phyloP scores from a whole-genome alignment of 92 coral and sea anemone genomes.

The Paramuricea clavata region DNA sequence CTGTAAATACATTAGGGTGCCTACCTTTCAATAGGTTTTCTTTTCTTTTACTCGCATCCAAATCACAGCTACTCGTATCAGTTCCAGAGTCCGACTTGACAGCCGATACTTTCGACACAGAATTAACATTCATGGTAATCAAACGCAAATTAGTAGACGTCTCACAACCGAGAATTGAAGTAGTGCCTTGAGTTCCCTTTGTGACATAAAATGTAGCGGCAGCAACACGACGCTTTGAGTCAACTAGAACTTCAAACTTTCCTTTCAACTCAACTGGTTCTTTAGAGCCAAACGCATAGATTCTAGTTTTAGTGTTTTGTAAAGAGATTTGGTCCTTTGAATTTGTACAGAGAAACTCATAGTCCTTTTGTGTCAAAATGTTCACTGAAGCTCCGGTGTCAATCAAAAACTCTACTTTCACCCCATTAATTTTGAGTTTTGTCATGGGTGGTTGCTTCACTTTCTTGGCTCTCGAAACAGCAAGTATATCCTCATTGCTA shows the following conservation, averaged over 20 bases:
- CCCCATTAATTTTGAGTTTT: slow-evolving; percentile 13
- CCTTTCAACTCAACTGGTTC: slow-evolving; percentile 44
- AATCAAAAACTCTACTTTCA: slow-evolving; percentile 16
- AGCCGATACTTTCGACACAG: slow-evolving; percentile 17
- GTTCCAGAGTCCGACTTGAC: neutral
- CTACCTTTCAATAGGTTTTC: slow-evolving; percentile 1
- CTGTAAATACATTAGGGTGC: slow-evolving; percentile 36
- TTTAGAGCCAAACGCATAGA: slow-evolving; percentile 15
- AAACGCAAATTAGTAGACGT: slow-evolving; percentile 33
- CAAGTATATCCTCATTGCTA: slow-evolving; percentile 29
- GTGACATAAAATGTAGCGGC: slow-evolving; percentile 54
- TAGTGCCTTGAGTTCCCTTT: slow-evolving; percentile 19
- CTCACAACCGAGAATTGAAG: slow-evolving; percentile 51
- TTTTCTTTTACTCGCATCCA: slow-evolving; percentile 16
- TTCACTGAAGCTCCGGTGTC: slow-evolving; percentile 58
- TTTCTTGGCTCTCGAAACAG: slow-evolving; percentile 36
- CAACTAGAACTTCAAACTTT: slow-evolving; percentile 48
- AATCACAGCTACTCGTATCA: neutral
- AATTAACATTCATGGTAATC: slow-evolving; percentile 35
- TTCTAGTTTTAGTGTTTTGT: slow-evolving; percentile 22
- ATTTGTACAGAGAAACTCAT: neutral
- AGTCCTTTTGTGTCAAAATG: slow-evolving; percentile 21
- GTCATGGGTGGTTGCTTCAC: slow-evolving; percentile 12
- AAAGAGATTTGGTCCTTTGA: slow-evolving; percentile 1
- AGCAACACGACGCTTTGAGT: slow-evolving; percentile 35